Evolutionary conservation across 2,888 invertebrate species (phyloP), one percentile per base, ranked within the genome.

Genomic region (Eilema sororculum): DNA sequence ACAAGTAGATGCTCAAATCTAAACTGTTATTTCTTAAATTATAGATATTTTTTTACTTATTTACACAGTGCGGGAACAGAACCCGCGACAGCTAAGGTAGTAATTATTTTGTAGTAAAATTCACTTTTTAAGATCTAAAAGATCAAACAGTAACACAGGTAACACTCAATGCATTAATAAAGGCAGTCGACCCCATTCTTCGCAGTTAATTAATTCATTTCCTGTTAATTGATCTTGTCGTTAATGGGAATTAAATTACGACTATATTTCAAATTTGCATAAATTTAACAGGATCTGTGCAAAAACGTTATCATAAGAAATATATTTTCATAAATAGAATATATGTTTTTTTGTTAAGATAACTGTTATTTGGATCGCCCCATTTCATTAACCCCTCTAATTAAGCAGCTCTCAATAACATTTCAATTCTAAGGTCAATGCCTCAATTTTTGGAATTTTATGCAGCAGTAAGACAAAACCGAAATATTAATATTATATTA

Each of bases 121-220:
- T 46, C 16, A 46, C 6, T 46, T 46, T 41, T 46, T 20, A 6
- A 46, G 46, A 13, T 62, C 22, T 24, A 33, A 28, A n/a, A 58
- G 25, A 62, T 24, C 62, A 24, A 37, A 37, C 37, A 24, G 25
- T 41, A 41, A 62, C 20, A 52, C 28, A 22, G 24, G 25, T 41
- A 41, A 62, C 20, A 52, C 28, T 52, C 52, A 28, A 28, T 46
- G n/a, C 52, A 41, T 64, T 28, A 6, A 52, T 65, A 60, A 25
- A 46, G 65, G 62, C 62, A 58, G 58, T 52, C 46, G 62, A 58
- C 67, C 62, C 66, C 66, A 41, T 62, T 70, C 28, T 62, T 25
- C n/a, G 37, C 13, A 41, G 57, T 66, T 57, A 66, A 65, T 66
- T 70, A 66, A 65, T 70, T 70, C 69, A 66, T 70, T 66, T 62